Conservation (phyloP, 2,113 vertebrate genomes). For the Dendropsophus ebraccatus region DNA sequence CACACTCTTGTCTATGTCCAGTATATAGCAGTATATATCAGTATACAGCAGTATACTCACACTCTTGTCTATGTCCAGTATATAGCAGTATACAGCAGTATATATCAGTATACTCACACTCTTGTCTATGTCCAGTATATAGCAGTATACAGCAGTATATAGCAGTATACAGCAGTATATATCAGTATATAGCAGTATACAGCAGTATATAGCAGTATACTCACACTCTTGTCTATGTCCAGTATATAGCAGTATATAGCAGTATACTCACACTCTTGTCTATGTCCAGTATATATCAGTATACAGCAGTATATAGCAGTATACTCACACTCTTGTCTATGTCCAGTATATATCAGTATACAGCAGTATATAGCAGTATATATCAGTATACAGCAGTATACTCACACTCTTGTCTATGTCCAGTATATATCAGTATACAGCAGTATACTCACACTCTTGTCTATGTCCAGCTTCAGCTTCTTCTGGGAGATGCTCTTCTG, state of each 20-base stretch:
- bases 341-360: not conserved
- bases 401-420: not conserved
- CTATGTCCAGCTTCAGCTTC: slow-evolving; percentile 93
- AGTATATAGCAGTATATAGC: not conserved
- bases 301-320: not conserved
- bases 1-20: no score
- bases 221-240: not conserved
- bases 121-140: no score
- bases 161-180: no score
- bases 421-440: not conserved
- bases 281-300: not conserved
- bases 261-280: not conserved
- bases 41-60: no score
- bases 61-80: no score
- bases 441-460: slow-evolving; percentile 88
- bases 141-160: no score
- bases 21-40: no score
- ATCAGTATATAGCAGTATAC: not conserved
- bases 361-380: not conserved
- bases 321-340: no score
- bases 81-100: no score
- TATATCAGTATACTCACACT: no score
- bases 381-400: not conserved
- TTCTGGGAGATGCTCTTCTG: slow-evolving; percentile 95
- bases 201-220: not conserved